These are phyloP conservation scores for Lycopodina hypogea DNA, from an alignment of 37 sponge, comb jelly and placozoan species.

Conservation along the genomic window DNA sequence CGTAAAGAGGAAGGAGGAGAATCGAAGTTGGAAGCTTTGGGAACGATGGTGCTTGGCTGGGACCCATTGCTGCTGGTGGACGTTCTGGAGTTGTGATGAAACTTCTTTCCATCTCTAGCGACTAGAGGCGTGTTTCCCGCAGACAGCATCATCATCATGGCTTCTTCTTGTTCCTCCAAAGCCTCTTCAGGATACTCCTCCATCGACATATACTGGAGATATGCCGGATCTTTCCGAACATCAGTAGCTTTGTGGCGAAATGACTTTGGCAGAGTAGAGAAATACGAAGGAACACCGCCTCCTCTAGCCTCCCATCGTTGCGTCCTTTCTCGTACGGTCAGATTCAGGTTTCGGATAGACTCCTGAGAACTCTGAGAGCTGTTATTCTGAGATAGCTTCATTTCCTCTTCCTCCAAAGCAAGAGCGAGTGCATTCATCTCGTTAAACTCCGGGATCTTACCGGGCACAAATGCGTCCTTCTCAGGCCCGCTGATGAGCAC, in stretches of 20 bases:
- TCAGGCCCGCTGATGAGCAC: neutral
- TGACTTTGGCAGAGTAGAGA: slow-evolving; percentile 34
- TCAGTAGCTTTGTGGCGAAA: slow-evolving; percentile 24
- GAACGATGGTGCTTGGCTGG: too few relatives aligned
- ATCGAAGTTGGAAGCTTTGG: too few relatives aligned
- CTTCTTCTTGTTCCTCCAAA: too few relatives aligned
- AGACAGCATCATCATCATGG: too few relatives aligned
- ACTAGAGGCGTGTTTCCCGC: too few relatives aligned
- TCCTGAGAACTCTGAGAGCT: slow-evolving; percentile 14
- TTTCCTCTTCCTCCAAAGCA: neutral
- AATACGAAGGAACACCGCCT: slow-evolving; percentile 30
- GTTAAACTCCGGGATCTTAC: neutral
- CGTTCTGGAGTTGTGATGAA: too few relatives aligned
- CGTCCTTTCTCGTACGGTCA: slow-evolving; percentile 46
- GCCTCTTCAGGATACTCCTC: too few relatives aligned
- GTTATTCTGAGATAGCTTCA: neutral
- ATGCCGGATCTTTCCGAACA: neutral
- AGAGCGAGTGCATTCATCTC: neutral
- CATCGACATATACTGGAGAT: too few relatives aligned
- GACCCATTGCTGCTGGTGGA: too few relatives aligned
- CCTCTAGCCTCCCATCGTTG: slow-evolving; percentile 48
- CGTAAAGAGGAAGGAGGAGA: too few relatives aligned
- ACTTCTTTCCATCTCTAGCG: too few relatives aligned
- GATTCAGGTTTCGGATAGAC: neutral
- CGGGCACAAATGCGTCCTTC: neutral